These are phyloP conservation scores for Leucophenga montana DNA, from an alignment of 2,888 invertebrate species.

Conservation along the genomic window DNA sequence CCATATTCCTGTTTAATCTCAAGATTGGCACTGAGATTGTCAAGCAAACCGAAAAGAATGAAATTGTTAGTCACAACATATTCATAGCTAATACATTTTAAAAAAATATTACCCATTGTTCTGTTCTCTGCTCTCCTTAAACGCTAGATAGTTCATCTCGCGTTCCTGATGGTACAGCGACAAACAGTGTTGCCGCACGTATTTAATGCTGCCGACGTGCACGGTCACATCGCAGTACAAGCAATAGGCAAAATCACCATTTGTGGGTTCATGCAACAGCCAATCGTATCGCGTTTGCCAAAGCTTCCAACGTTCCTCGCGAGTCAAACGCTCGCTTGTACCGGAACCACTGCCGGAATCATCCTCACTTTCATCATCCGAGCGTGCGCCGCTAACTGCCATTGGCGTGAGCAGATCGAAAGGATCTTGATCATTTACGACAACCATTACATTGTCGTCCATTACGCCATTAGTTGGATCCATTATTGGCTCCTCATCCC, in stretches of 20 bases:
- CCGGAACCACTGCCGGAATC: slow-evolving; percentile 37
- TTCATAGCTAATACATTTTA: too few relatives aligned
- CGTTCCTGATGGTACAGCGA: slow-evolving; percentile 64
- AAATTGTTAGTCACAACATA: neutral
- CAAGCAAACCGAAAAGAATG: neutral
- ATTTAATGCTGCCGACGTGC: slow-evolving; percentile 44
- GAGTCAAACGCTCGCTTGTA: slow-evolving; percentile 28
- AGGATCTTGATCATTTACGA: slow-evolving; percentile 47
- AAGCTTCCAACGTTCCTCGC: slow-evolving; percentile 41
- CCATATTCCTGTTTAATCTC: slow-evolving; percentile 63
- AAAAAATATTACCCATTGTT: slow-evolving; percentile 40
- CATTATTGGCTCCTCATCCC: neutral
- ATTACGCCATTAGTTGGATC: neutral
- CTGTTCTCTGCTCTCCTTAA: slow-evolving; percentile 49
- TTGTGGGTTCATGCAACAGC: slow-evolving; percentile 59
- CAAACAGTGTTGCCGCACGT: slow-evolving; percentile 53
- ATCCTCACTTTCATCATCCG: slow-evolving; percentile 45
- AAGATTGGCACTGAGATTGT: slow-evolving; percentile 32
- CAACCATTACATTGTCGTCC: slow-evolving; percentile 10
- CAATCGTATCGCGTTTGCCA: slow-evolving; percentile 63
- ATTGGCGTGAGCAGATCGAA: slow-evolving; percentile 62
- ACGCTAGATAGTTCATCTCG: slow-evolving; percentile 58
- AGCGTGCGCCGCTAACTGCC: slow-evolving; percentile 35
- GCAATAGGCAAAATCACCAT: slow-evolving; percentile 57
- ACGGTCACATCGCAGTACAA: slow-evolving; percentile 62